Conservation (phyloP, 2,888 invertebrate species). For the Pteria penguin region DNA sequence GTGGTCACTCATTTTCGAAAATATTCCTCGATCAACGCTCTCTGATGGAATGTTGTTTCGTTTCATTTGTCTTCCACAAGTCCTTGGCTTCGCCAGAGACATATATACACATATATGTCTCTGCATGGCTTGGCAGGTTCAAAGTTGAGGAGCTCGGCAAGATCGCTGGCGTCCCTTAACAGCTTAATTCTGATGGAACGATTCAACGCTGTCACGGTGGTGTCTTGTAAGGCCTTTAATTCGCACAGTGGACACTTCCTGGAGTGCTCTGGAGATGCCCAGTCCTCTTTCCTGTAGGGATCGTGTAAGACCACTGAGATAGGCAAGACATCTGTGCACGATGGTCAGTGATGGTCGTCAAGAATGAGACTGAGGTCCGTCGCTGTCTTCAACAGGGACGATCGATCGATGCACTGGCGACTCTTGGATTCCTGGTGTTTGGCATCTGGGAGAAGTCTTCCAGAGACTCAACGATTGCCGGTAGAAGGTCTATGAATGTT, state of each 20-base stretch:
- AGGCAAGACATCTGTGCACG: neutral
- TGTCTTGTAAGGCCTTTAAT: neutral
- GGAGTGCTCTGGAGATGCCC: neutral
- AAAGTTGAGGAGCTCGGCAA: neutral
- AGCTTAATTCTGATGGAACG: too few relatives aligned
- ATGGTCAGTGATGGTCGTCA: neutral
- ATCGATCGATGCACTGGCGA: neutral
- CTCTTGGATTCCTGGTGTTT: slow-evolving; percentile 11
- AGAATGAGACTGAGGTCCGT: neutral
- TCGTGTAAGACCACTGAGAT: neutral
- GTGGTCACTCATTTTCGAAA: neutral
- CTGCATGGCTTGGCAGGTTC: too few relatives aligned
- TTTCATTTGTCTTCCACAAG: neutral
- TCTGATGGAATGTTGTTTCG: slow-evolving; percentile 7
- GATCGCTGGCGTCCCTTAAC: neutral
- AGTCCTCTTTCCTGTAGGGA: neutral
- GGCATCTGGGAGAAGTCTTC: neutral
- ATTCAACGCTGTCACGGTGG: too few relatives aligned
- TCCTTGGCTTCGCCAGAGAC: neutral
- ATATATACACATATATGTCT: too few relatives aligned
- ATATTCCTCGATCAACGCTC: slow-evolving; percentile 1
- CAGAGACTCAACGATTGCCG: neutral
- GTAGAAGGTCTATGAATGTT: neutral
- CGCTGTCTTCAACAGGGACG: neutral
- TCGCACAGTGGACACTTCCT: neutral